These are phyloP conservation scores for Orbicella faveolata DNA, from an alignment of 64 coral and sea anemone genomes.

Conservation along the genomic window DNA sequence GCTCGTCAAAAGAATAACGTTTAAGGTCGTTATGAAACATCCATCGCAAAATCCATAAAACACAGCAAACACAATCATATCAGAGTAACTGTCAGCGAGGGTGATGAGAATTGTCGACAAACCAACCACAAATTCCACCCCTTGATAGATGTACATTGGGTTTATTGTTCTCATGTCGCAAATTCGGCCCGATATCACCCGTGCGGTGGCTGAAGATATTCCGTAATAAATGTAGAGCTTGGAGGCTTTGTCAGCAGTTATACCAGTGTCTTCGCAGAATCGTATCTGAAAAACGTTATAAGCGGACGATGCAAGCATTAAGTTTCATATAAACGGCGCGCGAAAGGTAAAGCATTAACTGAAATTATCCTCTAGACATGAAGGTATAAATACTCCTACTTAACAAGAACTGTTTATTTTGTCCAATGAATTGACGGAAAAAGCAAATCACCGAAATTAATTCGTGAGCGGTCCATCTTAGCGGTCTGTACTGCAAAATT, in stretches of 20 bases:
- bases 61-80: conserved; percentile 31
- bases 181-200: conserved; percentile 13
- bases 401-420: no score
- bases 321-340: no score
- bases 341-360: no score
- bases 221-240: conserved; percentile 34
- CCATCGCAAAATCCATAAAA: conserved; percentile 46
- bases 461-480: no score
- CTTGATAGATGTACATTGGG: conserved; percentile 16
- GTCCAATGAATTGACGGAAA: no score
- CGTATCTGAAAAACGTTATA: neutral
- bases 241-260: conserved; percentile 36
- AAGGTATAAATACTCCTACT: no score
- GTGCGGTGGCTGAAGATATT: conserved; percentile 9
- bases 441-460: no score
- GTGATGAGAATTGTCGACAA: conserved; percentile 7
- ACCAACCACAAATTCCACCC: conserved; percentile 15
- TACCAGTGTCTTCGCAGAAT: conserved; percentile 19
- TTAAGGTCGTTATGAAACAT: conserved; percentile 1
- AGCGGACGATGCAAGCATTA: no score
- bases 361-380: no score
- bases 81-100: neutral
- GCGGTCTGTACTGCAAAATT: no score
- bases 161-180: conserved; percentile 24
- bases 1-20: neutral